Evolutionary conservation across 2,797 vertebrate genomes (phyloP).

Genomic region (Coracias cyanogaster): DNA sequence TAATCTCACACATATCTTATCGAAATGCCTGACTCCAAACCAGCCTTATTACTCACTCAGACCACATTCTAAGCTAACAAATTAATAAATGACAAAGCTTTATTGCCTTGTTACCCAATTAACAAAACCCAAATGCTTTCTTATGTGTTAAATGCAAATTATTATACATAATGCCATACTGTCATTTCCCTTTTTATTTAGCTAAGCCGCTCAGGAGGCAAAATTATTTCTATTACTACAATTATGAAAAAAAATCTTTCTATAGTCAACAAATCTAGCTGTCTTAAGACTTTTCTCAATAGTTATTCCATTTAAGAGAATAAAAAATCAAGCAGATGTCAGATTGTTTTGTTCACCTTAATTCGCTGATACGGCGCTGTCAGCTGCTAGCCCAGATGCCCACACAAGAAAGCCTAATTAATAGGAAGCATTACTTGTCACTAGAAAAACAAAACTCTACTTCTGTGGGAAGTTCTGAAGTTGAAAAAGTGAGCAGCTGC

Average conservation of each 20-base stretch:
- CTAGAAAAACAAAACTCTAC: not conserved
- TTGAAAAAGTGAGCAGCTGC: not conserved
- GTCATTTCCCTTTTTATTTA: not conserved
- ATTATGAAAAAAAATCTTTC: not conserved
- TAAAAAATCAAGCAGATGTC: not conserved
- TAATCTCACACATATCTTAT: not conserved
- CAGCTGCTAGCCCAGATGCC: constrained; percentile 27
- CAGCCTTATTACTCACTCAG: not conserved
- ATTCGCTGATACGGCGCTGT: not conserved
- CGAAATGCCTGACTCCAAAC: not conserved
- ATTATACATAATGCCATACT: not conserved
- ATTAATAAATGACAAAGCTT: not conserved
- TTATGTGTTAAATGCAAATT: not conserved
- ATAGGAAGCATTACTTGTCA: not conserved
- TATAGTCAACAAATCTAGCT: not conserved
- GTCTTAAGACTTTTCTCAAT: not conserved
- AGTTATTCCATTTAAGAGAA: not conserved
- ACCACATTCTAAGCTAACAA: not conserved
- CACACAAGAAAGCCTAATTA: constrained; percentile 32
- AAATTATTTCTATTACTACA: not conserved
- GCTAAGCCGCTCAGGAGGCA: not conserved
- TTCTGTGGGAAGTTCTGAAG: constrained; percentile 39
- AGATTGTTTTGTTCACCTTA: not conserved
- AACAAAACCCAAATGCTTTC: not conserved
- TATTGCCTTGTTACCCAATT: not conserved